Base-by-base conservation (phyloP, 2,797 vertebrate genomes). In the Eupleurogrammus muticus region DNA sequence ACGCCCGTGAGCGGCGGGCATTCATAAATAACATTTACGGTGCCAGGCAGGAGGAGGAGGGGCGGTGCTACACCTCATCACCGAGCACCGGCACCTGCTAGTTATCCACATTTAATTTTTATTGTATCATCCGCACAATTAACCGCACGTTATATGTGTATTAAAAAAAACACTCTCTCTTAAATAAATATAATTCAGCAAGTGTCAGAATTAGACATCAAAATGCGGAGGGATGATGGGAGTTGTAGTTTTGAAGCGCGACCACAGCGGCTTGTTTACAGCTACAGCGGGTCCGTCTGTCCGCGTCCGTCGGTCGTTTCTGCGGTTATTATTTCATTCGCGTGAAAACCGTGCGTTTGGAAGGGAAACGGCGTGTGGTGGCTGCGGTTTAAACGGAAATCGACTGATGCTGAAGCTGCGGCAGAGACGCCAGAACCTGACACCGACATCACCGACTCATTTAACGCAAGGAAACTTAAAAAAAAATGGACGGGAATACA, bases 21-120 rank as follows among this genome's bases (percentile, higher is more conserved):
- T 92, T 92, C 87, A 93, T 93, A 91, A 93, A 93, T 91, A 93
- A 91, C 84, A 81, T 81, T 86, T 85, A 87, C 83, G 82, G 87
- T 76, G 87, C 50, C 76, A 79, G 63, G 70, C 61, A 10, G 47
- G 62, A 34, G 56, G 61, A 54, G 56, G 66, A 54, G 76, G 63
- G 78, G 86, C 61, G 86, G 67, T 2, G 76, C 75, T 71, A 42
- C 73, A 54, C 50, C 56, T 36, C 82, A 42, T 48, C 82, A 36
- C 34, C 59, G 40, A 11, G 48, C 62, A 9, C 16, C 75, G 36
- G 51, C 81, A 86, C 85, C 85, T 85, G 85, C 68, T 42, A 3
- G 13, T 35, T 56, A 62, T 67, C 51, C 61, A 34, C 38, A 44
- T n/a, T 19, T 23, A 28, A 8, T 44, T 13, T 53, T 57, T 34